Evolutionary conservation across 2,888 invertebrate species (phyloP).

Genomic region (Hemaris fuciformis): DNA sequence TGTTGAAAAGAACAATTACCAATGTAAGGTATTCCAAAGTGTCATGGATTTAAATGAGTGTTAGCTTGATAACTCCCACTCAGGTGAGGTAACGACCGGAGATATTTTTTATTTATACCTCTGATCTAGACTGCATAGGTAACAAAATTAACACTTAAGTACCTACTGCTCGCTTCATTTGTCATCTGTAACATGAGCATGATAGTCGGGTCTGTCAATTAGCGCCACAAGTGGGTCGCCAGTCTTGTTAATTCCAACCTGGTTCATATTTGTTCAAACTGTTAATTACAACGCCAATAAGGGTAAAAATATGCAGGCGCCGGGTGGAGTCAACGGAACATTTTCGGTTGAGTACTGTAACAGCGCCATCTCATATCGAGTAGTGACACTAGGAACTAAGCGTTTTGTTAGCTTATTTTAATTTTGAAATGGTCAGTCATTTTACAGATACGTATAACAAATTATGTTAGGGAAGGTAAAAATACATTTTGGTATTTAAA

Average conservation of each 20-base stretch:
- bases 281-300: not conserved
- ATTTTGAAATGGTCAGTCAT: not conserved
- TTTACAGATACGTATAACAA: too few species aligned
- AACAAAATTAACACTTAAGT: not conserved
- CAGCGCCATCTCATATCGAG: constrained; percentile 51
- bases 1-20: too few species aligned
- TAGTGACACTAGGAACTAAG: constrained; percentile 33
- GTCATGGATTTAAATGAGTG: too few species aligned
- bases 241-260: constrained; percentile 2
- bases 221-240: not conserved
- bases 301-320: not conserved
- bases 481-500: too few species aligned
- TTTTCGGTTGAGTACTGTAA: not conserved
- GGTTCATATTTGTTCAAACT: not conserved
- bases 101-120: not conserved
- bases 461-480: too few species aligned
- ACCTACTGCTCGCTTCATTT: not conserved
- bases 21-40: too few species aligned
- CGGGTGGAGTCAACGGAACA: not conserved
- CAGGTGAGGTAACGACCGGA: too few species aligned
- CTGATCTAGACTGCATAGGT: not conserved
- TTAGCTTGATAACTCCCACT: not conserved
- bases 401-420: not conserved
- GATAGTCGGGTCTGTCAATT: not conserved
- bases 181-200: constrained; percentile 1